These are phyloP conservation scores for Scatophagus argus DNA, from an alignment of 2,113 vertebrate species.

Conservation along the genomic window DNA sequence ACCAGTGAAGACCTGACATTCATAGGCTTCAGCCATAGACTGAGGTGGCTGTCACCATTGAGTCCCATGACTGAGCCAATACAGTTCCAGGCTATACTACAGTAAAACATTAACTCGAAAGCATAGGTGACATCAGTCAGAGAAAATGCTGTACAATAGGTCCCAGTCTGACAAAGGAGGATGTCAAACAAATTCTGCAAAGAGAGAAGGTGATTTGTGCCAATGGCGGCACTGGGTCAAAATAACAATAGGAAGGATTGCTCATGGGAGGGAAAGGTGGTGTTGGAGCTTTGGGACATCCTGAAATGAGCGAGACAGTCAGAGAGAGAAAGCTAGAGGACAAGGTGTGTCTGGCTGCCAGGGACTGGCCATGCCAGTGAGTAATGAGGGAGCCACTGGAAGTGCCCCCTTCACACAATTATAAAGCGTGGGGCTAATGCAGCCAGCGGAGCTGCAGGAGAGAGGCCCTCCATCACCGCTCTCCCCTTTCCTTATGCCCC, in stretches of 20 bases:
- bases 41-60: conserved; percentile 10
- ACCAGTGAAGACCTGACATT: conserved; percentile 8
- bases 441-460: conserved; percentile 79
- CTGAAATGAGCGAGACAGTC: conserved; percentile 63
- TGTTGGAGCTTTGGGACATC: conserved; percentile 70
- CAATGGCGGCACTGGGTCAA: conserved; percentile 71
- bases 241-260: conserved; percentile 75
- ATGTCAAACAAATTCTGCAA: conserved; percentile 62
- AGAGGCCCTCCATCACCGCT: conserved; percentile 81
- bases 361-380: conserved; percentile 73
- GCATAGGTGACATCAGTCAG: conserved; percentile 57
- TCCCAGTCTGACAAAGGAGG: conserved; percentile 68
- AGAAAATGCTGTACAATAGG: conserved; percentile 61
- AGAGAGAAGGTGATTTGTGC: conserved; percentile 58
- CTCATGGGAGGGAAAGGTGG: conserved; percentile 62
- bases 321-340: conserved; percentile 65
- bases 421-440: conserved; percentile 82
- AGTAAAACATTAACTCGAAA: conserved; percentile 48
- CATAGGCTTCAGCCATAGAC: background rate
- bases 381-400: conserved; percentile 81
- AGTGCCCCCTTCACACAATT: conserved; percentile 85
- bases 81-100: conserved; percentile 16
- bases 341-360: conserved; percentile 77
- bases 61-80: conserved; percentile 25
- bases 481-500: conserved; percentile 70